These are phyloP conservation scores for Pogonomyrmex barbatus DNA, from an alignment of 1,140 invertebrate genomes.

Conservation along the genomic window DNA sequence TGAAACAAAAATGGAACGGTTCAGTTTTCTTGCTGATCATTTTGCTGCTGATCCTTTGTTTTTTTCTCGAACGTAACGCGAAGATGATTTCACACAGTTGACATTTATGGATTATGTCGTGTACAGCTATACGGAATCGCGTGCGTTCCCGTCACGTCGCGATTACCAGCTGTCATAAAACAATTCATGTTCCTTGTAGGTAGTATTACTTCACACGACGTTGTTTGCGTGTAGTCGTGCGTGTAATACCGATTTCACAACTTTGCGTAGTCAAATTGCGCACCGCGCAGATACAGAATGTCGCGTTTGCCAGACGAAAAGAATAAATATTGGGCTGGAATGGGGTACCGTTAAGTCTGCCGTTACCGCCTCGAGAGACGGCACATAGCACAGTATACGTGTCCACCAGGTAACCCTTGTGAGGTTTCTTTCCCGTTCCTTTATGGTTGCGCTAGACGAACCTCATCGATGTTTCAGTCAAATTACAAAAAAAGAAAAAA, in stretches of 20 bases:
- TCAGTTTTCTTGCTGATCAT: background rate
- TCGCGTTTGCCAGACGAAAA: constrained; percentile 78
- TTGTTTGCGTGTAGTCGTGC: background rate
- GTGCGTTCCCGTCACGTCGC: constrained; percentile 14
- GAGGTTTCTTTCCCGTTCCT: constrained; percentile 69
- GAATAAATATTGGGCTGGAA: constrained; percentile 85
- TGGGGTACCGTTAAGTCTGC: constrained; percentile 85
- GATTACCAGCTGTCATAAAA: constrained; percentile 5
- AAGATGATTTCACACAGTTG: constrained; percentile 25
- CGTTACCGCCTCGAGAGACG: constrained; percentile 84
- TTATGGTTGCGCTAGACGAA: constrained; percentile 26
- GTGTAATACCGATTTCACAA: background rate
- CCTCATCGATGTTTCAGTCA: constrained; percentile 11
- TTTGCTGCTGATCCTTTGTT: background rate
- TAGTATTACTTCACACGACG: constrained; percentile 21
- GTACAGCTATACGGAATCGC: background rate
- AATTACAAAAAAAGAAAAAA: background rate
- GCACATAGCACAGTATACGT: constrained; percentile 71
- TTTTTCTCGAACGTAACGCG: background rate
- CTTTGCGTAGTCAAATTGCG: constrained; percentile 30
- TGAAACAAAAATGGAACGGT: background rate
- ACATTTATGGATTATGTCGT: background rate
- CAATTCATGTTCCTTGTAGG: background rate
- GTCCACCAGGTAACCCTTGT: constrained; percentile 65
- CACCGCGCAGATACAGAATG: constrained; percentile 38